A percentile compares a stretch with the other conserved stretches of the same genome.
Conservation (phyloP, 1,140 invertebrate genomes). For the Colletes latitarsis region DNA sequence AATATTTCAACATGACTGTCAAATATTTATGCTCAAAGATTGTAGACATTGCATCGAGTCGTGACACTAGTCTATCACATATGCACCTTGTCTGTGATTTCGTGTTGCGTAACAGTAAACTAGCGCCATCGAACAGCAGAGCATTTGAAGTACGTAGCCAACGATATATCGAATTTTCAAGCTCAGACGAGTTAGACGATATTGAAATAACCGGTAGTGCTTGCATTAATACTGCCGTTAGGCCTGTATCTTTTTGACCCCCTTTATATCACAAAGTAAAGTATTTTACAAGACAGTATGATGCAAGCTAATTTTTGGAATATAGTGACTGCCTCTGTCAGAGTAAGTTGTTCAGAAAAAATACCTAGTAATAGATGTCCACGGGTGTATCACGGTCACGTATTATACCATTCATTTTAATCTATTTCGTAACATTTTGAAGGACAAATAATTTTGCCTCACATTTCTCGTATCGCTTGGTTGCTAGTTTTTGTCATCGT, state of each 20-base stretch:
- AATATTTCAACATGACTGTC: neutral
- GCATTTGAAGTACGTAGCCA: neutral
- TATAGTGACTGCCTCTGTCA: slow-evolving; percentile 75
- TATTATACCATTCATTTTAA: slow-evolving; percentile 21
- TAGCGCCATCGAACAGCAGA: slow-evolving; percentile 26
- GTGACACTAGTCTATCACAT: too few species aligned
- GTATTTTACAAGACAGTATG: slow-evolving; percentile 42
- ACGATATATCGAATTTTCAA: slow-evolving; percentile 47
- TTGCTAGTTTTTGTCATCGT: neutral
- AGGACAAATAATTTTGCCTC: slow-evolving; percentile 35
- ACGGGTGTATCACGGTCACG: neutral
- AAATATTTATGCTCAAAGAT: neutral
- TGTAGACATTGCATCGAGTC: neutral
- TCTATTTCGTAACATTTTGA: slow-evolving; percentile 61
- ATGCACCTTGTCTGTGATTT: neutral
- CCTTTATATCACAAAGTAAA: slow-evolving; percentile 1
- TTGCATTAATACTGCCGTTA: slow-evolving; percentile 32
- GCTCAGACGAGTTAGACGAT: slow-evolving; percentile 34
- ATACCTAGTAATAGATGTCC: neutral
- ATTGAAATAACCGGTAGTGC: slow-evolving; percentile 53
- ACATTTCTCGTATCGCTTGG: neutral
- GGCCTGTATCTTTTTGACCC: slow-evolving; percentile 34
- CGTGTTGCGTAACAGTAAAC: slow-evolving; percentile 15
- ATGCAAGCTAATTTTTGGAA: slow-evolving; percentile 80
- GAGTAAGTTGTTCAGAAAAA: slow-evolving; percentile 66